phyloP scores from a whole-genome alignment of 1,140 invertebrate species.

The Drosophila quadrilineata region DNA sequence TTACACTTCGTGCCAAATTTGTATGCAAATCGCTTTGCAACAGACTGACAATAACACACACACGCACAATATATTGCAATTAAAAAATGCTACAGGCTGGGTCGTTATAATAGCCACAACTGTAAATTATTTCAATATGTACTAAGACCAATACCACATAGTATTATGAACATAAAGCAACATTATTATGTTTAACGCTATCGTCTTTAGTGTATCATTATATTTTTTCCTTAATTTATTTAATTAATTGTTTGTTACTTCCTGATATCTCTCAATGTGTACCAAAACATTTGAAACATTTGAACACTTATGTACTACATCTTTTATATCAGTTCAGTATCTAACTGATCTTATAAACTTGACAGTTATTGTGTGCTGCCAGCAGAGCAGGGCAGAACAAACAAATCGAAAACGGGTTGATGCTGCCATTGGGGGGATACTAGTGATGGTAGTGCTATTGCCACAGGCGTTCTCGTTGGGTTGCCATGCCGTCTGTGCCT shows the following conservation, averaged over 20 bases:
- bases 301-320: too few species aligned
- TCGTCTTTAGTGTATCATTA: too few species aligned
- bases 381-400: conserved; percentile 46
- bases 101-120: conserved; percentile 7
- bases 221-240: too few species aligned
- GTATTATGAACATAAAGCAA: background rate
- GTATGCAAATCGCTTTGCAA: conserved; percentile 80
- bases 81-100: conserved; percentile 58
- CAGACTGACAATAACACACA: conserved; percentile 74
- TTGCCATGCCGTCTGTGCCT: conserved; percentile 9
- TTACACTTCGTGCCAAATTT: conserved; percentile 81
- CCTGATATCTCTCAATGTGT: too few species aligned
- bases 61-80: conserved; percentile 64
- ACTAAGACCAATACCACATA: background rate
- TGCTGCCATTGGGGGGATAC: conserved; percentile 17
- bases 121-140: background rate
- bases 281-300: too few species aligned
- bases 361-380: conserved; percentile 22
- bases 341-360: conserved; percentile 8
- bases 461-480: conserved; percentile 3
- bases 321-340: background rate
- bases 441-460: conserved; percentile 2
- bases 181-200: too few species aligned
- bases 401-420: conserved; percentile 75
- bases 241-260: too few species aligned